A percentile compares a stretch with the other conserved stretches of the same genome.
phyloP scores from a whole-genome alignment of 2,888 invertebrate genomes.

The Lamproptera curius region DNA sequence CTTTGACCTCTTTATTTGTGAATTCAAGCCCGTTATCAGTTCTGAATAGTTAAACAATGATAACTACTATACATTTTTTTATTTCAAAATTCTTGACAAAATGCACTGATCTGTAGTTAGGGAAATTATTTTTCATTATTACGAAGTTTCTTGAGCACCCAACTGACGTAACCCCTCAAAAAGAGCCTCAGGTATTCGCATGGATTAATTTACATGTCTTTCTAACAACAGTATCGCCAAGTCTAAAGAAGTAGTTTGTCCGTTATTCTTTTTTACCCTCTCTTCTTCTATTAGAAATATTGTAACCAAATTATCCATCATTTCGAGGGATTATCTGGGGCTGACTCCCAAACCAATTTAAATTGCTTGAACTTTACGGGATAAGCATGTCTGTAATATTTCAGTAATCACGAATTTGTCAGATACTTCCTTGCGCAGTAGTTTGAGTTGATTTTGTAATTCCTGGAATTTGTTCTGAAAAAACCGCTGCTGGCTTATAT shows the following conservation, averaged over 20 bases:
- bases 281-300: neutral
- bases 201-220: too few relatives aligned
- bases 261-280: neutral
- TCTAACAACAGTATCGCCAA: too few relatives aligned
- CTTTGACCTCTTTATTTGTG: too few relatives aligned
- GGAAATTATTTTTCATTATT: too few relatives aligned
- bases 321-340: neutral
- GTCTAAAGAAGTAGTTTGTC: too few relatives aligned
- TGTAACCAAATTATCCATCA: neutral
- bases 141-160: too few relatives aligned
- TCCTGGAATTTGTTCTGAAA: neutral
- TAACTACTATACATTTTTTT: too few relatives aligned
- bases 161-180: too few relatives aligned
- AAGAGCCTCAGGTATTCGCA: too few relatives aligned
- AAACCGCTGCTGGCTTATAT: neutral
- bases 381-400: neutral
- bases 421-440: neutral
- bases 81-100: too few relatives aligned
- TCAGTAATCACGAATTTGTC: neutral
- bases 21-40: too few relatives aligned
- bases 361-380: neutral
- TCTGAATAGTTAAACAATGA: conserved; percentile 10
- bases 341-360: neutral
- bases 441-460: neutral
- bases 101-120: too few relatives aligned